A percentile compares a stretch with the other conserved stretches of the same genome.
These are phyloP conservation scores for Hemistola chrysoprasaria DNA, from an alignment of 2,888 invertebrate species.

Conservation along the genomic window DNA sequence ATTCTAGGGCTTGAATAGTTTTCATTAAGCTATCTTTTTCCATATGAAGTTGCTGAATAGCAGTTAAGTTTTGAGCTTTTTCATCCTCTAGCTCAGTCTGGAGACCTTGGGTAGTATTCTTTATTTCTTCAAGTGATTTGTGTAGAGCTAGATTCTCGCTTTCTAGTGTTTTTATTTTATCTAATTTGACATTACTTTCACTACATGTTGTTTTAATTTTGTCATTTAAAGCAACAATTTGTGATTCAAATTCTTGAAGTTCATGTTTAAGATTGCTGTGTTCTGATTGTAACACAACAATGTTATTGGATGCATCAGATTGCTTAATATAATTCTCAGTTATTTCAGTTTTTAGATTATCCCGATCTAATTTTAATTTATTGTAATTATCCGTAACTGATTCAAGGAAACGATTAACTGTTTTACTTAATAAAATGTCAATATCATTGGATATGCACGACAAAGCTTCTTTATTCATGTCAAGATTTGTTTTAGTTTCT, in stretches of 20 bases:
- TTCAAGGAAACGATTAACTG: conserved; percentile 7
- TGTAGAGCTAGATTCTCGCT: conserved; percentile 24
- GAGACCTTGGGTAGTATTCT: conserved; percentile 12
- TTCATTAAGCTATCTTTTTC: conserved; percentile 9
- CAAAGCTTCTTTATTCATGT: conserved; percentile 38
- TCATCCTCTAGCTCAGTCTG: conserved; percentile 13
- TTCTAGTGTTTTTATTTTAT: conserved; percentile 10
- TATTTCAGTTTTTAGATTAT: conserved; percentile 38
- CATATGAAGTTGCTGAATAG: conserved; percentile 6
- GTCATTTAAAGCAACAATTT: conserved; percentile 25
- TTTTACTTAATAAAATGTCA: conserved; percentile 19
- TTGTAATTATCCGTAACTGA: conserved; percentile 11
- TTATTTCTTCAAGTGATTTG: conserved; percentile 7
- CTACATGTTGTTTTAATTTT: conserved; percentile 26
- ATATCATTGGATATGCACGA: conserved; percentile 41
- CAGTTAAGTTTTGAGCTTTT: conserved; percentile 10
- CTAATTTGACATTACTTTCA: conserved; percentile 19
- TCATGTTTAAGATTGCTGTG: conserved; percentile 38
- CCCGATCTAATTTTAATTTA: conserved; percentile 16
- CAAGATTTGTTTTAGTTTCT: conserved; percentile 6
- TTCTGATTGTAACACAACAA: conserved; percentile 35
- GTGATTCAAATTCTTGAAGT: conserved; percentile 27
- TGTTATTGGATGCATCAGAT: conserved; percentile 29
- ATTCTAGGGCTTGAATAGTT: conserved; percentile 5
- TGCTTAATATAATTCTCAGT: conserved; percentile 30